Base-by-base conservation (phyloP, 2,888 invertebrate species). In the Chrysolina haemoptera region DNA sequence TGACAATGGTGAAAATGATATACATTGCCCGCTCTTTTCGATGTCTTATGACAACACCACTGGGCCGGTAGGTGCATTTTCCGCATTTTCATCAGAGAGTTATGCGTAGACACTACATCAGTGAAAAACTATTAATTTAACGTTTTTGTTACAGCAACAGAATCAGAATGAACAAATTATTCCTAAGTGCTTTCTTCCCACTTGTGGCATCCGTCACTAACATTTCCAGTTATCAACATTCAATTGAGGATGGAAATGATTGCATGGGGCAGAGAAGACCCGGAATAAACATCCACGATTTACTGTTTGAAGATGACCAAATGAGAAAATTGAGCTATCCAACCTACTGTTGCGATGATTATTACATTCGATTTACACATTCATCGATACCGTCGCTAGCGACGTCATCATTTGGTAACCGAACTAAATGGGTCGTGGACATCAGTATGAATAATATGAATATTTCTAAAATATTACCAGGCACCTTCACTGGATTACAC, bases 391-490 rank as follows among this genome's bases (percentile, higher is more conserved):
- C 27, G 4, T 18, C 59, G 9, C 9, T 59, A n/a, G 35, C 59
- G 16, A 59, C n/a, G 35, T 27, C 6, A 35, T 59, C 59, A 0
- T 59, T 59, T 16, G 59, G 59, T 9, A 59, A 5, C n/a, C 22
- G 59, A n/a, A n/a, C 59, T n/a, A n/a, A 1, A n/a, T 27, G 35
- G 14, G 11, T 59, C 22, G 41, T 46, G 14, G 50, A 50, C 12
- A 22, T 66, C 14, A 50, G 11, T 1, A 14, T 66, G 48, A 27
- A 22, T 2, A 22, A 66, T 27, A 66, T 22, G 12, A 46, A 66
- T n/a, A 66, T 66, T 27, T 46, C 22, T 14, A 20, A 66, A 27
- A 66, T 66, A 66, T 46, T 27, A n/a, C 48, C 46, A 41, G 40
- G 40, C 18, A 18, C 50, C 16, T 66, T 66, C 22, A 66, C 12